Evolutionary conservation across 53 echinoderm and acorn worm genomes (phyloP).

Genomic region (Arbacia lixula): DNA sequence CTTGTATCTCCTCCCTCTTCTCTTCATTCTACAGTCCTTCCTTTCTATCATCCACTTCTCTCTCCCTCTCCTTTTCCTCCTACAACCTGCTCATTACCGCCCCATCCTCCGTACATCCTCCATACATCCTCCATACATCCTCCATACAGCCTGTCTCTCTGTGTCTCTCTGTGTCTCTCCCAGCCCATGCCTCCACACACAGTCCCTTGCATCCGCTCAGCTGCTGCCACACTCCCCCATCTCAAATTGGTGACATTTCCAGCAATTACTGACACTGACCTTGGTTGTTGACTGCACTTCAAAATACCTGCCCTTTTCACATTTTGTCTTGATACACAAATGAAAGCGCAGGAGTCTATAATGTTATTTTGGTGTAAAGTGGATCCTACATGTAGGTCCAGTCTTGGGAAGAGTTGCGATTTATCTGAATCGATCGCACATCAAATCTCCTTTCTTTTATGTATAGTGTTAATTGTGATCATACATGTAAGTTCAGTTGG

Average conservation of each 20-base stretch:
- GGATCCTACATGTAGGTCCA: no score
- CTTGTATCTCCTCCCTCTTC: background rate
- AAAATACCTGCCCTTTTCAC: background rate
- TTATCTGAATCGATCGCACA: no score
- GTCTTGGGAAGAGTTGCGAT: no score
- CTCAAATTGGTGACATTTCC: conserved; percentile 43
- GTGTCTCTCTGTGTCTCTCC: conserved; percentile 2
- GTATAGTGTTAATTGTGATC: no score
- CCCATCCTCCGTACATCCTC: background rate
- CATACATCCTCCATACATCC: background rate
- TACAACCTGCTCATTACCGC: background rate
- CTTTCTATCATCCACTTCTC: background rate
- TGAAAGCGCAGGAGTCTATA: background rate
- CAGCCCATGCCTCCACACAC: background rate
- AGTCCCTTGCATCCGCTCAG: conserved; percentile 4
- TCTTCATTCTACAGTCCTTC: background rate
- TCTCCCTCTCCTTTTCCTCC: background rate
- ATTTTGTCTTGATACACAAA: background rate
- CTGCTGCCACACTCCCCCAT: background rate
- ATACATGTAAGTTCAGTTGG: no score
- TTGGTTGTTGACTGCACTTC: background rate
- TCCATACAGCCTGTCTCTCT: background rate
- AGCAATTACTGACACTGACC: conserved; percentile 28
- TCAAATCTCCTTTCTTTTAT: no score
- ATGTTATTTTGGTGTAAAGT: no score